Percentiles rank a stretch among this genome's conserved stretches.
These are phyloP conservation scores for Steinernema khuongi DNA, from an alignment of 1,140 invertebrate species.

Conservation along the genomic window DNA sequence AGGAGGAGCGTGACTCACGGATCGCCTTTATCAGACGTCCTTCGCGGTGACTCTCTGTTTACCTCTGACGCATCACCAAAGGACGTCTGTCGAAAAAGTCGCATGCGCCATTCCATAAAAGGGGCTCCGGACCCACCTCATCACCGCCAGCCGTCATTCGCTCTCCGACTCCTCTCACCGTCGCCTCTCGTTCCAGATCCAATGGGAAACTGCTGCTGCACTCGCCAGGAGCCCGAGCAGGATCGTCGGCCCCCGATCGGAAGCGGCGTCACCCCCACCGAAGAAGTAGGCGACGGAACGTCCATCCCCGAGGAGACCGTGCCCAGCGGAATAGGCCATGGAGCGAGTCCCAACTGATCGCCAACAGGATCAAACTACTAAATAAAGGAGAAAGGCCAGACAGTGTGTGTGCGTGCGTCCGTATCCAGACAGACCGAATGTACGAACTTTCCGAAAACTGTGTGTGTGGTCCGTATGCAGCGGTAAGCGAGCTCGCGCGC, in stretches of 20 bases:
- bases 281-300: not conserved
- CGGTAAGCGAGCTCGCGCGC: too few relatives aligned
- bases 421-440: too few relatives aligned
- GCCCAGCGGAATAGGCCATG: not conserved
- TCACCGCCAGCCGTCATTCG: not conserved
- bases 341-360: not conserved
- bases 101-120: not conserved
- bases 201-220: constrained; percentile 1
- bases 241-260: not conserved
- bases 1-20: not conserved
- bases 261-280: not conserved
- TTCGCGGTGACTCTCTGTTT: not conserved
- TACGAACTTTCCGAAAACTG: too few relatives aligned
- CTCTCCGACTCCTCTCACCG: not conserved
- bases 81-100: not conserved
- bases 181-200: not conserved
- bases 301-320: not conserved
- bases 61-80: not conserved
- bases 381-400: too few relatives aligned
- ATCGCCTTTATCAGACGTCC: not conserved
- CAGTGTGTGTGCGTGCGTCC: too few relatives aligned
- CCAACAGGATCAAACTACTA: not conserved
- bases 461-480: too few relatives aligned
- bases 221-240: not conserved
- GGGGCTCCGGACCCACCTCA: not conserved